Conservation (phyloP, 2,113 vertebrate genomes). For the Chamaea fasciata region DNA sequence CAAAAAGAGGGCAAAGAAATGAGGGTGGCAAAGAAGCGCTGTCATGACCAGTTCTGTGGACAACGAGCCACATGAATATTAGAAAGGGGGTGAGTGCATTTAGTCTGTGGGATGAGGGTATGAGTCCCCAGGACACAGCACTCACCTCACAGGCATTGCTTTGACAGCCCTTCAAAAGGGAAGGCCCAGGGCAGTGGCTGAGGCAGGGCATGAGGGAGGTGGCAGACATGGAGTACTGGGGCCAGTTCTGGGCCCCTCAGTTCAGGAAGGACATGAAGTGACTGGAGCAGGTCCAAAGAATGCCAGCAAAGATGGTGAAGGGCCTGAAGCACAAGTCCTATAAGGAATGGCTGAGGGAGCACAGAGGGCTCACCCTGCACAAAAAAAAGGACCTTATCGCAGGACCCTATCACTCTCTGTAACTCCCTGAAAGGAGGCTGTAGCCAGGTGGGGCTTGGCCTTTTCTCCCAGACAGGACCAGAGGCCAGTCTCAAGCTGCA, state of each 20-base stretch:
- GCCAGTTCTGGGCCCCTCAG: too few relatives aligned
- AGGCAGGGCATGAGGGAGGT: not conserved
- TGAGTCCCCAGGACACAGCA: rapidly evolving
- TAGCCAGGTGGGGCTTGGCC: not conserved
- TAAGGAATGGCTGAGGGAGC: not conserved
- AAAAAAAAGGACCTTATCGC: not conserved
- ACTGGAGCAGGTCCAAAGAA: not conserved
- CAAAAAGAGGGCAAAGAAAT: not conserved
- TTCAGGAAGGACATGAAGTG: not conserved
- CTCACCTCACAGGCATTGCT: rapidly evolving
- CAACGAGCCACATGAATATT: rapidly evolving
- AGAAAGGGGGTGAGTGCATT: rapidly evolving
- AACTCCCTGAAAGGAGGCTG: not conserved
- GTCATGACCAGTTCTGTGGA: not conserved
- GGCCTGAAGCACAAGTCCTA: too few relatives aligned
- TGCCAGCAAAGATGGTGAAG: not conserved
- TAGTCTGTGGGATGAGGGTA: rapidly evolving
- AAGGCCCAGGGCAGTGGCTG: rapidly evolving
- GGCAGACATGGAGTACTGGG: rapidly evolving
- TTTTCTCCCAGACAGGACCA: not conserved
- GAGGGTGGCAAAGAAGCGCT: rapidly evolving
- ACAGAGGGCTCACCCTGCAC: rapidly evolving
- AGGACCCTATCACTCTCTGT: rapidly evolving
- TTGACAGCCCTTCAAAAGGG: rapidly evolving
- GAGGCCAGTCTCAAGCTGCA: not conserved